phyloP scores from a whole-genome alignment of 2,888 invertebrate species.

The Calameuta filiformis region DNA sequence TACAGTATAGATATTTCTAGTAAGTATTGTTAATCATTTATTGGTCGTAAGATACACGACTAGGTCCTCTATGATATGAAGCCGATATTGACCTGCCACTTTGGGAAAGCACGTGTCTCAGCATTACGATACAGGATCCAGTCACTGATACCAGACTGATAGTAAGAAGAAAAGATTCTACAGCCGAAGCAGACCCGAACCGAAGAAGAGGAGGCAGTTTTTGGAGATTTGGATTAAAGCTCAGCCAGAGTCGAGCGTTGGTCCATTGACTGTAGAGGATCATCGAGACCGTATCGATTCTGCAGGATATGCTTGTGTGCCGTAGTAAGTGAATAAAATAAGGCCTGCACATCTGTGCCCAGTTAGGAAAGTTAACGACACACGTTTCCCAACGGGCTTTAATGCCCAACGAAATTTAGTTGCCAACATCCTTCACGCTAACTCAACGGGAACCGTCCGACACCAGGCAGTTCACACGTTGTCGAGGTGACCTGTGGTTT shows the following conservation, averaged over 20 bases:
- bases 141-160: not conserved
- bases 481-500: not conserved
- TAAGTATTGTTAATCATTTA: not conserved
- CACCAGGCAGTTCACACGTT: not conserved
- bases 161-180: not conserved
- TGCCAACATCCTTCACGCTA: not conserved
- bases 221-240: not conserved
- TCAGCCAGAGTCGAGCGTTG: not conserved
- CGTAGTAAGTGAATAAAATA: not conserved
- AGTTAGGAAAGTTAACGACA: not conserved
- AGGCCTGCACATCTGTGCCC: not conserved
- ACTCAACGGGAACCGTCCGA: not conserved
- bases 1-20: not conserved
- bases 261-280: not conserved
- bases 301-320: too few relatives aligned
- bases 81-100: not conserved
- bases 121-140: not conserved
- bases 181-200: not conserved
- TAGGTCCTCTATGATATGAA: not conserved
- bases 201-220: not conserved
- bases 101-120: not conserved
- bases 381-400: not conserved
- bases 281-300: not conserved
- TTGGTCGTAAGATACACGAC: not conserved
- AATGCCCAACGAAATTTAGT: not conserved